A percentile compares a stretch with the other conserved stretches of the same genome.
Evolutionary conservation across 2,797 vertebrate species (phyloP).

Genomic region (Selene dorsalis): DNA sequence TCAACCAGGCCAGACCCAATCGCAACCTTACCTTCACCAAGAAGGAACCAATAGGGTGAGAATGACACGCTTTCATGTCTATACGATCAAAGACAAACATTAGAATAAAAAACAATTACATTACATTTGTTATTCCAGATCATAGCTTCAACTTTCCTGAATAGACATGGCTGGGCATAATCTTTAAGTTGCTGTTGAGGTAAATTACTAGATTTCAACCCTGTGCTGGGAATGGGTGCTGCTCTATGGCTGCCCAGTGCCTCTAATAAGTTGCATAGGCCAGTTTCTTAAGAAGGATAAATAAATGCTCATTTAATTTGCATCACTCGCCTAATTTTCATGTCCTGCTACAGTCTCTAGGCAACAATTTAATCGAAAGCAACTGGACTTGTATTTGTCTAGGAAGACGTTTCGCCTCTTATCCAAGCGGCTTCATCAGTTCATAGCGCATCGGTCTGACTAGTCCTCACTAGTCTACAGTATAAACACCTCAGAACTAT

Average conservation of each 20-base stretch:
- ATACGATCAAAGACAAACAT: neutral
- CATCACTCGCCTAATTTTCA: neutral
- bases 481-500: neutral
- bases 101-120: neutral
- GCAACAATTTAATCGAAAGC: too few relatives aligned
- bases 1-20: slow-evolving; percentile 89
- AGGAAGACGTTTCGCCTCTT: too few relatives aligned
- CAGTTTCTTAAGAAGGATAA: neutral
- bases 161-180: neutral
- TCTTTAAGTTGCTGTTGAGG: neutral
- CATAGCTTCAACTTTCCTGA: neutral
- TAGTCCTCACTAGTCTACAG: too few relatives aligned
- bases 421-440: too few relatives aligned
- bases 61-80: neutral
- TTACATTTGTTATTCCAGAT: neutral
- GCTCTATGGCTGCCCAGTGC: neutral
- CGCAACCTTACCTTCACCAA: slow-evolving; percentile 90
- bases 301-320: neutral
- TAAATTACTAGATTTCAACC: neutral
- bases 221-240: neutral
- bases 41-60: slow-evolving; percentile 91
- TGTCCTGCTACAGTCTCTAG: too few relatives aligned
- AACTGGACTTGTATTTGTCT: too few relatives aligned
- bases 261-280: neutral
- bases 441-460: too few relatives aligned